Evolutionary conservation across 2,888 invertebrate genomes (phyloP), one percentile per base, ranked within the genome.

Genomic region (Drosophila nr. medialis): DNA sequence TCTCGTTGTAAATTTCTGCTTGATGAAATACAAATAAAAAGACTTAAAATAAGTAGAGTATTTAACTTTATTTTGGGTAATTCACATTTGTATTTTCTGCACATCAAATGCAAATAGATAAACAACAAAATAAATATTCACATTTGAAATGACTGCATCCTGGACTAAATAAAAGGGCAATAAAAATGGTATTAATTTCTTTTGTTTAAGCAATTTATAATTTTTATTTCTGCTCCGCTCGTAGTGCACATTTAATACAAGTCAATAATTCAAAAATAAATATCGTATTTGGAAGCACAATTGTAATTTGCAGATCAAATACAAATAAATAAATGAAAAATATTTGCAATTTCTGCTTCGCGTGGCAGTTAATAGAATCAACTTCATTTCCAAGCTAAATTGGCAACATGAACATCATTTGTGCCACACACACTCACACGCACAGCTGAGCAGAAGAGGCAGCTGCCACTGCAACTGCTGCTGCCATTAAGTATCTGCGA

Each of bases 401-500:
- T 72, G 64, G 63, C 61, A 64, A 21, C 77, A 65, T 50, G 61
- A 63, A 59, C 72, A 62, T 45, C 65, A 54, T 30, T 64, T 64
- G 59, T 45, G 45, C 24, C 45, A 15, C 45, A 24, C 65, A 29
- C 29, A 29, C 29, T 29, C 24, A 24, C 15, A 10, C 18, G 18
- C 27, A 11, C 29, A 30, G 30, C 30, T 56, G 29, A 10, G n/a
- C 1, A 21, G 13, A 27, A 4, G 27, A 27, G 36, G 6, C 15
- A 54, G 24, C 32, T 18, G 54, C 24, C 18, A 32, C 48, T 56
- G 53, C 58, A 21, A 21, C 62, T 34, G 59, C 66, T 53, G 51
- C 38, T 53, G 59, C 75, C 66, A 72, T 83, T 79, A 85, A 90
- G 83, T 90, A 86, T 90, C 90, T 90, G 81, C 59, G 58, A 88